These are phyloP conservation scores for Pachliopta kotzebuea DNA, from an alignment of 2,888 invertebrate species.

Conservation along the genomic window DNA sequence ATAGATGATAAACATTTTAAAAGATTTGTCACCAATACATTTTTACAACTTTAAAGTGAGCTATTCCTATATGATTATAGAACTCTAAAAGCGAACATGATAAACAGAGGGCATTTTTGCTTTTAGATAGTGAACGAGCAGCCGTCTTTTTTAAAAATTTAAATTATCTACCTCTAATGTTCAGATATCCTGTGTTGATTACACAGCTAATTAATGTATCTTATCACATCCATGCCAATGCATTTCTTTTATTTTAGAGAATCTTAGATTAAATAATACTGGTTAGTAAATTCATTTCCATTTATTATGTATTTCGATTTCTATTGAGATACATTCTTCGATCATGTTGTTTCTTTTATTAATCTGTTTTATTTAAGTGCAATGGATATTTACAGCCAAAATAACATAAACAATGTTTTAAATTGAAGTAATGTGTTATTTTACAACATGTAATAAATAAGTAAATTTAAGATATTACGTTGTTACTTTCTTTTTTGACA, in stretches of 20 bases:
- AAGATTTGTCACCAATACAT: not conserved
- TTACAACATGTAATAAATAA: too few relatives aligned
- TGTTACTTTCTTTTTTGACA: too few relatives aligned
- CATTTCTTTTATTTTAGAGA: not conserved
- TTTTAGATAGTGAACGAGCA: constrained; percentile 2
- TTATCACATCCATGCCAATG: not conserved
- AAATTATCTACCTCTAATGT: constrained; percentile 1
- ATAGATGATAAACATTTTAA: not conserved
- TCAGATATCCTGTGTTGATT: not conserved
- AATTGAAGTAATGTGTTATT: too few relatives aligned
- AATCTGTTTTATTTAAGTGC: too few relatives aligned
- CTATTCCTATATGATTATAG: not conserved
- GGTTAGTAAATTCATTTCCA: not conserved
- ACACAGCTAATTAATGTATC: not conserved
- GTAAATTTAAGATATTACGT: too few relatives aligned
- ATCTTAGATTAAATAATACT: too few relatives aligned
- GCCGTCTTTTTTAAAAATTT: not conserved
- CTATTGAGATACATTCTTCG: too few relatives aligned
- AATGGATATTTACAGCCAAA: too few relatives aligned
- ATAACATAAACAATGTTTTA: too few relatives aligned
- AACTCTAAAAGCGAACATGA: not conserved
- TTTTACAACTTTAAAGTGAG: not conserved
- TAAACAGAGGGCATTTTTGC: not conserved
- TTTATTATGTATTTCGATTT: not conserved
- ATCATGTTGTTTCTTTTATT: too few relatives aligned